Evolutionary conservation across 2,797 vertebrate genomes (phyloP).

Genomic region (Fratercula arctica): DNA sequence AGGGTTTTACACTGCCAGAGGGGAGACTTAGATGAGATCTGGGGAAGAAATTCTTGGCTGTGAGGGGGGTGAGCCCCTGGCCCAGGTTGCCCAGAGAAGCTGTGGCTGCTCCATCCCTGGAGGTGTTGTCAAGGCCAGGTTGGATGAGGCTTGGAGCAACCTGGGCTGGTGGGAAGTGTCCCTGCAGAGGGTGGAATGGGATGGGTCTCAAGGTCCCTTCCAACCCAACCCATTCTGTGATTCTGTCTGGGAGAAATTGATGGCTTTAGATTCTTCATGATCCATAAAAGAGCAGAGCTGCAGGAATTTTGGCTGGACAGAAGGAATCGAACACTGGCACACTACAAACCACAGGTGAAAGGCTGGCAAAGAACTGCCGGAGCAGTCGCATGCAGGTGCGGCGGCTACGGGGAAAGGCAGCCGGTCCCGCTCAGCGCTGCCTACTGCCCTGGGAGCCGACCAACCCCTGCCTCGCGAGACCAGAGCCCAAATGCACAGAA

Average conservation of each 20-base stretch:
- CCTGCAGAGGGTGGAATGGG: too few relatives aligned
- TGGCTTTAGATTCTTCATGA: neutral
- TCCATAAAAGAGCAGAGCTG: neutral
- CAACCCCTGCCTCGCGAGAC: neutral
- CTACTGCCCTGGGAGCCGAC: neutral
- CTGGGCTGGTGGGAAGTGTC: too few relatives aligned
- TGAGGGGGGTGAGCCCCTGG: too few relatives aligned
- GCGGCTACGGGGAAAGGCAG: rapidly evolving
- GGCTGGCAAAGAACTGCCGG: neutral
- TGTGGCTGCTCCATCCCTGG: too few relatives aligned
- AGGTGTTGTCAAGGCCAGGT: too few relatives aligned
- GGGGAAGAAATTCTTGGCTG: too few relatives aligned
- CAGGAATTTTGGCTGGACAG: rapidly evolving
- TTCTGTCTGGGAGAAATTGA: rapidly evolving
- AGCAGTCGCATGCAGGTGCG: rapidly evolving
- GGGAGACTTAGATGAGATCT: too few relatives aligned
- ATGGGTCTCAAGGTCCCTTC: too few relatives aligned
- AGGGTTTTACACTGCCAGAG: too few relatives aligned
- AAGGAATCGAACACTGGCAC: rapidly evolving
- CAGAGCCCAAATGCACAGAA: rapidly evolving
- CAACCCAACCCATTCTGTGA: too few relatives aligned
- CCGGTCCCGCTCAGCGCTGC: rapidly evolving
- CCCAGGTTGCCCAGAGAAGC: too few relatives aligned
- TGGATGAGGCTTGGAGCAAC: too few relatives aligned
- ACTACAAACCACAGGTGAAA: rapidly evolving